These are phyloP conservation scores for Pagrus major DNA, from an alignment of 2,113 vertebrate genomes.

Conservation along the genomic window DNA sequence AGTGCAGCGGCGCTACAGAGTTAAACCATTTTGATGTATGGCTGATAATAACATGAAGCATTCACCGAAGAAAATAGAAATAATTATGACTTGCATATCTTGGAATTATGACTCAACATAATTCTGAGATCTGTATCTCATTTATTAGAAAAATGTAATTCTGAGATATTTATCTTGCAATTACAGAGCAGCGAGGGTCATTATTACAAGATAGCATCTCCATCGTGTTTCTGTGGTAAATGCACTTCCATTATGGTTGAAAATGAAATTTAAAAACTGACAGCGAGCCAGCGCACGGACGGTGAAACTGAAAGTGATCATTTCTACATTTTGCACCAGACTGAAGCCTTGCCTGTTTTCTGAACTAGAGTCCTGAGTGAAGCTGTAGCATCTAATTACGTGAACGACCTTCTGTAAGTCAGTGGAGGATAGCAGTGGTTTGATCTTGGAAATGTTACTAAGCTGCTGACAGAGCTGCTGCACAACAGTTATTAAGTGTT, in stretches of 20 bases:
- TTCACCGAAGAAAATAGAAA: neutral
- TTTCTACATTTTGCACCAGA: neutral
- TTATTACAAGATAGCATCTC: neutral
- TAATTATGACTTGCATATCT: neutral
- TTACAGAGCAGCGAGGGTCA: neutral
- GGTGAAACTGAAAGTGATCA: neutral
- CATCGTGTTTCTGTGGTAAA: neutral
- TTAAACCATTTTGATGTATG: neutral
- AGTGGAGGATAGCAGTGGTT: conserved; percentile 7
- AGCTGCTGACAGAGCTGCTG: neutral
- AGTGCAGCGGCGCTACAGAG: neutral
- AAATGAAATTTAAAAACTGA: neutral
- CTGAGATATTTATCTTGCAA: neutral
- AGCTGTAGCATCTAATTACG: conserved; percentile 5
- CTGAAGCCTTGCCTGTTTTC: neutral
- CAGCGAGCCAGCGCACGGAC: neutral
- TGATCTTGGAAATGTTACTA: conserved; percentile 6
- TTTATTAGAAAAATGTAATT: neutral
- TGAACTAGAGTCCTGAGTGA: neutral
- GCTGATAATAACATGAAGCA: neutral
- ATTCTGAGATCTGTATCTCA: neutral
- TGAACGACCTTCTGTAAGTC: conserved; percentile 7
- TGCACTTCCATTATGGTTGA: neutral
- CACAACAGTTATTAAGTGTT: neutral
- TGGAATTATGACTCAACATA: neutral